Conservation (phyloP, 2,113 vertebrate species). For the Hemiprocne comata region DNA sequence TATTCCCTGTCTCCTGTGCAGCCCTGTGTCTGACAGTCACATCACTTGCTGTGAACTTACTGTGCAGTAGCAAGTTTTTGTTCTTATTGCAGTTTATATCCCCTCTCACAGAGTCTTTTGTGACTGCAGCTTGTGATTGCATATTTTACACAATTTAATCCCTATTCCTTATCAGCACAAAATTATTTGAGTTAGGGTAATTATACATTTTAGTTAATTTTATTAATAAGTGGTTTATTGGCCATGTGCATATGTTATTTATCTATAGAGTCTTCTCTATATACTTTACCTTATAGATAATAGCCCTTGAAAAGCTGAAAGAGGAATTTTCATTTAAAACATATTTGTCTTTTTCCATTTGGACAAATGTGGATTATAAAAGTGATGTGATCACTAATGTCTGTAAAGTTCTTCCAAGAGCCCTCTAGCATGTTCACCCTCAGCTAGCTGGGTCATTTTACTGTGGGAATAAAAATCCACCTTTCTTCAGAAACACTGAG, state of each 20-base stretch:
- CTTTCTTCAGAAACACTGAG: not conserved
- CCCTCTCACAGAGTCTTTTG: not conserved
- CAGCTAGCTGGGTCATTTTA: not conserved
- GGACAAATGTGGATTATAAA: not conserved
- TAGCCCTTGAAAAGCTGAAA: not conserved
- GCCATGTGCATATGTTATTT: not conserved
- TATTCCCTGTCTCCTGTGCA: not conserved
- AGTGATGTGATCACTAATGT: not conserved
- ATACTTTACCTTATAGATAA: not conserved
- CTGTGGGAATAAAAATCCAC: not conserved
- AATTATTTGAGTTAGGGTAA: not conserved
- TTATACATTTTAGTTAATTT: not conserved
- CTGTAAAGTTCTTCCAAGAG: not conserved
- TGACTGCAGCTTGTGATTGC: not conserved
- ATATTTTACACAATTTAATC: accelerated
- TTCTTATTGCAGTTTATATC: not conserved
- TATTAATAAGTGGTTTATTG: not conserved
- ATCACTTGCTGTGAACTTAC: not conserved
- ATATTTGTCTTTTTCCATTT: not conserved
- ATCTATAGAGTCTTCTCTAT: not conserved
- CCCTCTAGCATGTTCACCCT: not conserved
- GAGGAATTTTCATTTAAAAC: not conserved
- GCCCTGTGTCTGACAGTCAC: accelerated
- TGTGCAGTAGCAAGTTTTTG: not conserved
- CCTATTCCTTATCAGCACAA: not conserved